Evolutionary conservation across 2,888 invertebrate genomes (phyloP), one percentile per base, ranked within the genome.

Genomic region (Nomada fucata): DNA sequence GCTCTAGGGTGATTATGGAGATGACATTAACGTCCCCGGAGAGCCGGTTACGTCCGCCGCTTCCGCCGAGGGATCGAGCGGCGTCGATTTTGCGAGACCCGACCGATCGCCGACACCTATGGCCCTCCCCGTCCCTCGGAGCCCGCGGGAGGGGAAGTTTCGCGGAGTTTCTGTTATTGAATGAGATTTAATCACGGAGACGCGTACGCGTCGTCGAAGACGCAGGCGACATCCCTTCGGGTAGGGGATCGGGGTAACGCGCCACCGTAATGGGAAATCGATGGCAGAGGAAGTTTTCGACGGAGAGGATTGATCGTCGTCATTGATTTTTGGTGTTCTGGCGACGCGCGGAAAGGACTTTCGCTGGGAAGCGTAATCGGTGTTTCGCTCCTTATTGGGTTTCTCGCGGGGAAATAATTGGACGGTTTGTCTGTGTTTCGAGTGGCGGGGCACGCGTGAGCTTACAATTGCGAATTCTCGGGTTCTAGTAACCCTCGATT

Each of bases 21-120:
- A 86, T 86, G 85, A 86, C 86, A 74, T 86, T 85, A 86, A 85
- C 83, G 83, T 83, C 74, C 84, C 65, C n/a, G n/a, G 63, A 65
- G 74, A 64, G 55, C 44, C 64, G 60, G 68, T 67, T 71, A 76
- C 78, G 75, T 61, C 78, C 69, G 29, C 59, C 61, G 72, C 52
- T 73, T 71, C 74, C 82, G 75, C 52, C 13, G 9, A n/a, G 53
- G 53, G 47, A 3, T 11, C 42, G 11, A 23, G 29, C 20, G 36
- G 18, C 72, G 72, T 52, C 68, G 63, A 76, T 68, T 76, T 55
- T 55, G 67, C 76, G 63, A 63, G 44, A 15, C 68, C 15, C 60
- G 26, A 7, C 18, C 59, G 73, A 72, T 65, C 77, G 61, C 53
- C 73, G 53, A 67, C 75, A 53, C 75, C 63, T n/a, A 5, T 29